Evolutionary conservation across 2,113 vertebrate genomes (phyloP).

Genomic region (Isichthys henryi): DNA sequence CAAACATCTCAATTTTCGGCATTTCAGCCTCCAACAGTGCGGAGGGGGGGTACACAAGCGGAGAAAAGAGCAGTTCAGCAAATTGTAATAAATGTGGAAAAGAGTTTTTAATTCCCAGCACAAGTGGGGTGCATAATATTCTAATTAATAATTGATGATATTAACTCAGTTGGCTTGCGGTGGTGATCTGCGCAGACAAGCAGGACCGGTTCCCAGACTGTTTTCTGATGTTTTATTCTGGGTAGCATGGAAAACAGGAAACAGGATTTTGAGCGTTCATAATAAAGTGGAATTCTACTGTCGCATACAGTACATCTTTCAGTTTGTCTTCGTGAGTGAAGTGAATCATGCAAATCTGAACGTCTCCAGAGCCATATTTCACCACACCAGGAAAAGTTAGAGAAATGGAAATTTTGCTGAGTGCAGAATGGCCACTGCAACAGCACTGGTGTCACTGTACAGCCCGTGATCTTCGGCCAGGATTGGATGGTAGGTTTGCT

Average conservation of each 20-base stretch:
- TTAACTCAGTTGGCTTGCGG: slow-evolving; percentile 1
- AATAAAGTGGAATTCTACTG: background rate
- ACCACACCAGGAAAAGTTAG: background rate
- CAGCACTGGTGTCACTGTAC: background rate
- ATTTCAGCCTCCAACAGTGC: background rate
- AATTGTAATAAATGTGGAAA: slow-evolving; percentile 4
- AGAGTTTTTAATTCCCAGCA: background rate
- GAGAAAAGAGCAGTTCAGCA: slow-evolving; percentile 7
- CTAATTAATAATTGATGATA: slow-evolving; percentile 3
- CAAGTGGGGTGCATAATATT: background rate
- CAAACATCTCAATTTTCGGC: background rate
- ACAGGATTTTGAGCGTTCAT: background rate
- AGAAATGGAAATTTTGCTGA: background rate
- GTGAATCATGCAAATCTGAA: background rate
- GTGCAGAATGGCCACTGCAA: background rate
- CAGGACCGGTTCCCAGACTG: background rate
- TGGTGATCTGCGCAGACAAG: background rate
- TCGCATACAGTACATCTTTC: background rate
- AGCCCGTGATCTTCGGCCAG: background rate
- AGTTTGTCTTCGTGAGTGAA: background rate
- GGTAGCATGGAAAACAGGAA: background rate
- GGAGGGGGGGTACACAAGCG: background rate
- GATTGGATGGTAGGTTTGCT: background rate
- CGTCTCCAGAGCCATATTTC: background rate
- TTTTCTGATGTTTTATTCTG: background rate